These are phyloP conservation scores for Pristionchus japonicus DNA, from an alignment of 2,888 invertebrate species.

Conservation along the genomic window DNA sequence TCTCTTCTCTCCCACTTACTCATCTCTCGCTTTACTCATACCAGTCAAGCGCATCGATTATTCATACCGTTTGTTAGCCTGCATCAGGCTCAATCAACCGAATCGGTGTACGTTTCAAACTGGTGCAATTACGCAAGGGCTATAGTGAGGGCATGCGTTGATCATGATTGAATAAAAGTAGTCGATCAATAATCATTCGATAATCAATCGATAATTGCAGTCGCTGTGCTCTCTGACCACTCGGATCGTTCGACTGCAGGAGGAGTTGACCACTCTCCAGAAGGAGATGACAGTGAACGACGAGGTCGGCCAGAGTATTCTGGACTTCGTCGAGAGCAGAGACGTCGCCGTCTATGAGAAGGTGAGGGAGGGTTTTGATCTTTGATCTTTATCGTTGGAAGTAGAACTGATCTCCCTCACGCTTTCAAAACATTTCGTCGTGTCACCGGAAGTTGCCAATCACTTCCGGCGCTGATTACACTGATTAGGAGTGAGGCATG, in stretches of 20 bases:
- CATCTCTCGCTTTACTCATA: conserved; percentile 24
- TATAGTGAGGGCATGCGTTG: background rate
- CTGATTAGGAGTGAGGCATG: conserved; percentile 16
- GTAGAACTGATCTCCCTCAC: background rate
- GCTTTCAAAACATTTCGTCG: background rate
- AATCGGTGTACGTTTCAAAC: background rate
- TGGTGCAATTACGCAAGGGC: background rate
- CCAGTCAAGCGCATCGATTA: conserved; percentile 16
- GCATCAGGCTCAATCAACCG: background rate
- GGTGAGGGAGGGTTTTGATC: background rate
- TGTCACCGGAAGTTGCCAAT: background rate
- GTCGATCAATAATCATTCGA: background rate
- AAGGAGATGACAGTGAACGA: conserved; percentile 42
- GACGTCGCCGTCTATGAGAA: conserved; percentile 27
- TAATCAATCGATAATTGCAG: conserved; percentile 6
- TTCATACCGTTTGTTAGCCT: conserved; percentile 9
- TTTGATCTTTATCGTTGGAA: background rate
- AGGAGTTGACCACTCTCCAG: conserved; percentile 31
- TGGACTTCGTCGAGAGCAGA: background rate
- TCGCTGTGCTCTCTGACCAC: background rate
- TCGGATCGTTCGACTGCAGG: conserved; percentile 32
- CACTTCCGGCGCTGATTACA: conserved; percentile 24
- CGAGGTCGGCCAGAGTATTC: conserved; percentile 14
- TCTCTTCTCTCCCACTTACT: conserved; percentile 35
- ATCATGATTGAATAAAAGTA: background rate